phyloP scores from a whole-genome alignment of 2,888 invertebrate genomes.

The Pheosia gnoma region DNA sequence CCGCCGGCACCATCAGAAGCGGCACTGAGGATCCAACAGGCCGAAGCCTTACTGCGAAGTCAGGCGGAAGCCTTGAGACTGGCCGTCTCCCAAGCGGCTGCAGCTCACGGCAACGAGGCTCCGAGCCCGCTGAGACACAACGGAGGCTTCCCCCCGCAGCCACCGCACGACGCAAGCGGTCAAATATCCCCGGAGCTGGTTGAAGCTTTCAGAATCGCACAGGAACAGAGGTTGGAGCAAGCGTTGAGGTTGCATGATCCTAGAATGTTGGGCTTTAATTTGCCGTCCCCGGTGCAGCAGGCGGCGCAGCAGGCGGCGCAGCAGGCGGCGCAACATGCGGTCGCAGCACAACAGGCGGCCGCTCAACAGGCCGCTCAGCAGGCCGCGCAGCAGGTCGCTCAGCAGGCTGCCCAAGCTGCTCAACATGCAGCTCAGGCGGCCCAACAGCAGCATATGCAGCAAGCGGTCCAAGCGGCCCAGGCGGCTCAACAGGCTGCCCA shows the following conservation, averaged over 20 bases:
- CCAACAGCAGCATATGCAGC: slow-evolving; percentile 74
- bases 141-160: slow-evolving; percentile 74
- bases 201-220: slow-evolving; percentile 88
- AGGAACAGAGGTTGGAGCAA: slow-evolving; percentile 92
- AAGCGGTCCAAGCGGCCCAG: slow-evolving; percentile 56
- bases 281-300: slow-evolving; percentile 78
- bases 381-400: slow-evolving; percentile 56
- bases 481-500: slow-evolving; percentile 78
- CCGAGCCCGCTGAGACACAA: slow-evolving; percentile 76
- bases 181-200: slow-evolving; percentile 88
- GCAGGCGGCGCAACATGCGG: slow-evolving; percentile 48
- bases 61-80: slow-evolving; percentile 93
- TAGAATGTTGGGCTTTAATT: slow-evolving; percentile 90
- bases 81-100: slow-evolving; percentile 90
- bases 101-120: slow-evolving; percentile 76
- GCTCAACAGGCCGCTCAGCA: slow-evolving; percentile 53
- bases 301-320: slow-evolving; percentile 72
- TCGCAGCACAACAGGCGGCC: slow-evolving; percentile 33
- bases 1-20: slow-evolving; percentile 92
- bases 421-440: slow-evolving; percentile 53
- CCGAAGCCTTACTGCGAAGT: slow-evolving; percentile 91
- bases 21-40: slow-evolving; percentile 89
- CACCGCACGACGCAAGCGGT: slow-evolving; percentile 71
- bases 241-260: slow-evolving; percentile 93
- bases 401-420: slow-evolving; percentile 56